These are phyloP conservation scores for Callopanchax toddi DNA, from an alignment of 2,113 vertebrate species.

Conservation along the genomic window DNA sequence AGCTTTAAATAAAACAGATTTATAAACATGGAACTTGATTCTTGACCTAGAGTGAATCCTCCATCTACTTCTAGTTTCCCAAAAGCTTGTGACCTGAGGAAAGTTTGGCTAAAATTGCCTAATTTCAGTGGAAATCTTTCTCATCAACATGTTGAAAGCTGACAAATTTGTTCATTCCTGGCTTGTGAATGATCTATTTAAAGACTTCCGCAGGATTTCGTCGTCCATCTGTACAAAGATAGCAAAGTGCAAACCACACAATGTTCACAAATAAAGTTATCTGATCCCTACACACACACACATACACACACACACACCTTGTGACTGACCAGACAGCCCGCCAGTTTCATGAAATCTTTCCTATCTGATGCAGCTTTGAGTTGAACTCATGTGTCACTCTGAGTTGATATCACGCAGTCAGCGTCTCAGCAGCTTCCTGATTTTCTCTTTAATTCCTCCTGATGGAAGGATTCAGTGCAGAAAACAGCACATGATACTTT, in stretches of 20 bases:
- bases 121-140: conserved; percentile 14
- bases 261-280: conserved; percentile 25
- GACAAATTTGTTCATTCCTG: not conserved
- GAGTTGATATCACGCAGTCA: conserved; percentile 73
- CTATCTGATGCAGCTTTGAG: conserved; percentile 70
- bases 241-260: not conserved
- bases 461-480: conserved; percentile 26
- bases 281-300: conserved; percentile 40
- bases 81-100: conserved; percentile 70
- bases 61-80: conserved; percentile 75
- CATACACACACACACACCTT: conserved; percentile 61
- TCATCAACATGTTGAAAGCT: not conserved
- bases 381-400: conserved; percentile 71
- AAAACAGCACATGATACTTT: conserved; percentile 31
- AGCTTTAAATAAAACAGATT: conserved; percentile 62
- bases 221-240: conserved; percentile 19
- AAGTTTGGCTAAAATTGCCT: conserved; percentile 57
- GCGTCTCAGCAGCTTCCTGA: conserved; percentile 78
- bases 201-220: conserved; percentile 2
- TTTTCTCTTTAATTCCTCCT: conserved; percentile 59
- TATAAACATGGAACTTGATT: conserved; percentile 76
- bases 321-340: conserved; percentile 74
- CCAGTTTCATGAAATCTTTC: conserved; percentile 77
- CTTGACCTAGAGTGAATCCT: conserved; percentile 76
- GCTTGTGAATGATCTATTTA: not conserved